Conservation (phyloP, 2,113 vertebrate genomes). For the Fregetta grallaria region DNA sequence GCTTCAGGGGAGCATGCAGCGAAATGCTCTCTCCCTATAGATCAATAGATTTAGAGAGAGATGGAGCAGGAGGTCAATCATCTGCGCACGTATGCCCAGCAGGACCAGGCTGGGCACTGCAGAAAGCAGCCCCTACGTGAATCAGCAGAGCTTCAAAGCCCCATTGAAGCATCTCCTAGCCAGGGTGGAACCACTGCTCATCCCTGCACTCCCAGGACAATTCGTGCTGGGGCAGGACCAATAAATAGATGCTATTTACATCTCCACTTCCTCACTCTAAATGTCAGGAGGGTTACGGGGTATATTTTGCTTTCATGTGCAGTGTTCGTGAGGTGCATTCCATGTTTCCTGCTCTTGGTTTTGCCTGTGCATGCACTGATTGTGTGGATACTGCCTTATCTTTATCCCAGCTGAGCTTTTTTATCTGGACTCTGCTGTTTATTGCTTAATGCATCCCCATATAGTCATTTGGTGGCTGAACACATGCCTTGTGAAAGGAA, state of each 20-base stretch:
- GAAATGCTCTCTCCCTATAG: neutral
- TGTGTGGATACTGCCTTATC: neutral
- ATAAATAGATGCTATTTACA: neutral
- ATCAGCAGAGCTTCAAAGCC: neutral
- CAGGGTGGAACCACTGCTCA: neutral
- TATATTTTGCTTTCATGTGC: neutral
- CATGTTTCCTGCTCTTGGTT: neutral
- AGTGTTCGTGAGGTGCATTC: neutral
- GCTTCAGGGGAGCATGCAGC: fast-evolving
- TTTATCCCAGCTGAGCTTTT: neutral
- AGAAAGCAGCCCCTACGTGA: neutral
- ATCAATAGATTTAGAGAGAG: fast-evolving
- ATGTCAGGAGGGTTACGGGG: neutral
- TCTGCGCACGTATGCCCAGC: neutral
- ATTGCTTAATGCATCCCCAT: neutral
- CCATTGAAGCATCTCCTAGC: neutral
- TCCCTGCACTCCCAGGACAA: neutral
- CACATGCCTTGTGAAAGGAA: neutral
- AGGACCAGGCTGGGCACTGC: neutral
- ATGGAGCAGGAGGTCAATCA: neutral
- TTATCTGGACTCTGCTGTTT: neutral
- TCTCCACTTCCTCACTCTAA: neutral
- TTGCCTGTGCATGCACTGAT: neutral
- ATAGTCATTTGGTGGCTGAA: neutral
- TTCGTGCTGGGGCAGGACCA: neutral